Conservation (phyloP, 2,888 invertebrate genomes). For the Coleophora deauratella region DNA sequence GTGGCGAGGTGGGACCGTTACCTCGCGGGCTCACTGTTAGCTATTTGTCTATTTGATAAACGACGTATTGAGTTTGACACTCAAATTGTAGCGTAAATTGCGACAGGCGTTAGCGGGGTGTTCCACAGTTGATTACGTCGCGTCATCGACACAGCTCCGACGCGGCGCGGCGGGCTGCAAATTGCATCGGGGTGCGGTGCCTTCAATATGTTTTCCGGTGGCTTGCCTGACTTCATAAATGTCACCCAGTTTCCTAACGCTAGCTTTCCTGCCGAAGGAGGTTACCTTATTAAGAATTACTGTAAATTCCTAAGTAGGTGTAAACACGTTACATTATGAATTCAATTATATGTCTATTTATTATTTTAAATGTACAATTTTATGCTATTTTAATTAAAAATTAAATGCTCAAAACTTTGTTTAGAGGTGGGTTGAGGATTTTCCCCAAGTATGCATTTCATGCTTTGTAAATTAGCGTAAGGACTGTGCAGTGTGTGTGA, state of each 20-base stretch:
- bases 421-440: no score
- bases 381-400: no score
- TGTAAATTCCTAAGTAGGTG: no score
- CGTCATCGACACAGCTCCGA: not conserved
- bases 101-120: not conserved
- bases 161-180: not conserved
- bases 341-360: no score
- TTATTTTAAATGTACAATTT: no score
- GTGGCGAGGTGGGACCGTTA: constrained; percentile 6
- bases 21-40: constrained; percentile 1
- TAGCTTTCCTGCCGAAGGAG: constrained; percentile 23
- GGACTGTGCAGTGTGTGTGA: no score
- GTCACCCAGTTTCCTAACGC: constrained; percentile 50
- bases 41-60: constrained; percentile 4
- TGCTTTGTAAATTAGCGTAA: no score
- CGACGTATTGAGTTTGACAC: constrained; percentile 9
- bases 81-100: constrained; percentile 9
- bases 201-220: constrained; percentile 33
- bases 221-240: constrained; percentile 49
- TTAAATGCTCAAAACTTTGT: no score
- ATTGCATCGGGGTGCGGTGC: constrained; percentile 24
- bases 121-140: constrained; percentile 4
- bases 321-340: no score
- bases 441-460: no score
- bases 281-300: constrained; percentile 22